Percentiles rank a stretch among this genome's conserved stretches.
Conservation (phyloP, 2,113 vertebrate genomes). For the Symphodus melops region DNA sequence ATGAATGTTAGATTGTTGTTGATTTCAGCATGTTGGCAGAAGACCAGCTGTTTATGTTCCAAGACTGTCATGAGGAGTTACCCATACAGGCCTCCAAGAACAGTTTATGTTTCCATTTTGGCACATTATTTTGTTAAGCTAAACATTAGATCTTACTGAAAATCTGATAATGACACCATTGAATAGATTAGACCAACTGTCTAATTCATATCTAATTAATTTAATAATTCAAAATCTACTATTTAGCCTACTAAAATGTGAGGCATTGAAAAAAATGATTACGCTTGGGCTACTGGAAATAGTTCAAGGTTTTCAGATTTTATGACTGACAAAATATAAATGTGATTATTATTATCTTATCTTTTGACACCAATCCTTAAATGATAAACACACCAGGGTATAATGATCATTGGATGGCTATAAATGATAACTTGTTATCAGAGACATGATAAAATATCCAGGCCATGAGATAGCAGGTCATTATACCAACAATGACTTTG, state of each 20-base stretch:
- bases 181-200: too few relatives aligned
- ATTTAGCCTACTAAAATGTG: not conserved
- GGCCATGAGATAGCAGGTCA: slow-evolving; percentile 13
- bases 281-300: not conserved
- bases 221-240: too few relatives aligned
- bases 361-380: not conserved
- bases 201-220: too few relatives aligned
- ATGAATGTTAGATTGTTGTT: not conserved
- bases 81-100: too few relatives aligned
- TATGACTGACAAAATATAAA: not conserved
- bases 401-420: too few relatives aligned
- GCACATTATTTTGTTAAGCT: too few relatives aligned
- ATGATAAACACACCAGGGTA: not conserved
- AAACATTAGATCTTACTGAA: too few relatives aligned
- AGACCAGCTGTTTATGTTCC: not conserved
- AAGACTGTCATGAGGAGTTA: not conserved
- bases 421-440: not conserved
- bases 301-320: not conserved
- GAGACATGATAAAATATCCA: not conserved
- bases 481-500: slow-evolving; percentile 3
- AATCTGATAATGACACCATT: too few relatives aligned
- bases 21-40: too few relatives aligned
- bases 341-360: not conserved
- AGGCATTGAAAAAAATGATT: not conserved
- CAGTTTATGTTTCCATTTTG: too few relatives aligned